Evolutionary conservation across 2,797 vertebrate species (phyloP).

Genomic region (Mormyrops attenuatus): DNA sequence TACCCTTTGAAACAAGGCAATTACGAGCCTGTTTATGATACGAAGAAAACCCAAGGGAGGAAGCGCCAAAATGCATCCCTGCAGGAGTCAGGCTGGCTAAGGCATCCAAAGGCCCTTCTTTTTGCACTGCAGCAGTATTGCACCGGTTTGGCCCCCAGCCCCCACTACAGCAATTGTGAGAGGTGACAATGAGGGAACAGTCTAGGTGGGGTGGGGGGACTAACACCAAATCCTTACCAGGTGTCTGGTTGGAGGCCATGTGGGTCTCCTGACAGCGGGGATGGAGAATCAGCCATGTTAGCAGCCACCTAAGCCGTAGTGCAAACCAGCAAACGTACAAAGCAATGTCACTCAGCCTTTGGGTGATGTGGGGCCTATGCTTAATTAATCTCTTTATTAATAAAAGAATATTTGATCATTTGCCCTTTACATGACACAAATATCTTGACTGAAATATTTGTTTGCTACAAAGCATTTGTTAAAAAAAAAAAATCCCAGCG

Average conservation of each 20-base stretch:
- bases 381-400: background rate
- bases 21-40: background rate
- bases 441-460: background rate
- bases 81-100: background rate
- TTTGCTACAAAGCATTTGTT: background rate
- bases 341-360: background rate
- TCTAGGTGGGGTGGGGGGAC: background rate
- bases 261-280: background rate
- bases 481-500: background rate
- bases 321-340: background rate
- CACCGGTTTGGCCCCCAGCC: background rate
- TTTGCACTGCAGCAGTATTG: background rate
- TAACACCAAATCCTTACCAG: background rate
- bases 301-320: background rate
- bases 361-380: background rate
- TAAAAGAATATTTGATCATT: background rate
- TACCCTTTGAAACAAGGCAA: background rate
- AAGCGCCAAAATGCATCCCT: background rate
- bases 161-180: background rate
- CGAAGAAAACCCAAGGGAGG: background rate
- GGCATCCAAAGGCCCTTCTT: background rate
- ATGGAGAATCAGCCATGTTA: background rate
- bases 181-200: background rate
- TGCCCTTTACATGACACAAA: background rate
- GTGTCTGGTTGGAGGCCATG: slow-evolving; percentile 13